A percentile compares a stretch with the other conserved stretches of the same genome.
These are phyloP conservation scores for Callyntrura guangdongensis DNA, from an alignment of 2,888 invertebrate species.

Conservation along the genomic window DNA sequence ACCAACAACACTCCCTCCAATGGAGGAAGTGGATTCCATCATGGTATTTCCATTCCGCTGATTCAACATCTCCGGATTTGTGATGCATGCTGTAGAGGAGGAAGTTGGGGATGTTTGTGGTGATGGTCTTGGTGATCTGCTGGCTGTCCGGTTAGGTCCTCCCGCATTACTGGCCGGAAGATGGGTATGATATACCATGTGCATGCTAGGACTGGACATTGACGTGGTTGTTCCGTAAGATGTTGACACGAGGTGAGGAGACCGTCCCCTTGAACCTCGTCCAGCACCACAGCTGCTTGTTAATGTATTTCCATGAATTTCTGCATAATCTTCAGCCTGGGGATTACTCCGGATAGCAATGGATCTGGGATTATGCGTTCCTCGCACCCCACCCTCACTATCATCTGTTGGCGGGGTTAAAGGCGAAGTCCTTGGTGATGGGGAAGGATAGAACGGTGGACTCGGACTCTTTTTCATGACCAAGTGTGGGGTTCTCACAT, in stretches of 20 bases:
- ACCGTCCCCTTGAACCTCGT: conserved; percentile 65
- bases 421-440: conserved; percentile 81
- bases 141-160: conserved; percentile 60
- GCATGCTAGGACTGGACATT: conserved; percentile 76
- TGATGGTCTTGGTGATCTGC: conserved; percentile 80
- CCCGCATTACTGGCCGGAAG: conserved; percentile 52
- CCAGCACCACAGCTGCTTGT: conserved; percentile 44
- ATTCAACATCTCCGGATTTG: conserved; percentile 80
- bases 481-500: conserved; percentile 81
- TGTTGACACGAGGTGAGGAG: conserved; percentile 72
- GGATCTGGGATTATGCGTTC: conserved; percentile 70
- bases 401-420: conserved; percentile 82
- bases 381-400: conserved; percentile 63
- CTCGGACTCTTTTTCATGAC: conserved; percentile 84
- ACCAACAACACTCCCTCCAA: conserved; percentile 24
- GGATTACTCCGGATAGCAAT: conserved; percentile 79
- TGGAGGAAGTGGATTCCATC: conserved; percentile 54
- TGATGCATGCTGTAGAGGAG: conserved; percentile 77
- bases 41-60: conserved; percentile 83
- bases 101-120: conserved; percentile 81
- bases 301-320: conserved; percentile 72
- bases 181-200: conserved; percentile 75
- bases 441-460: conserved; percentile 82
- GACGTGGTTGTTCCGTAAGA: conserved; percentile 78
- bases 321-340: conserved; percentile 79